Base-by-base conservation (phyloP, 1,140 invertebrate genomes). In the Himalopsyche phryganea region DNA sequence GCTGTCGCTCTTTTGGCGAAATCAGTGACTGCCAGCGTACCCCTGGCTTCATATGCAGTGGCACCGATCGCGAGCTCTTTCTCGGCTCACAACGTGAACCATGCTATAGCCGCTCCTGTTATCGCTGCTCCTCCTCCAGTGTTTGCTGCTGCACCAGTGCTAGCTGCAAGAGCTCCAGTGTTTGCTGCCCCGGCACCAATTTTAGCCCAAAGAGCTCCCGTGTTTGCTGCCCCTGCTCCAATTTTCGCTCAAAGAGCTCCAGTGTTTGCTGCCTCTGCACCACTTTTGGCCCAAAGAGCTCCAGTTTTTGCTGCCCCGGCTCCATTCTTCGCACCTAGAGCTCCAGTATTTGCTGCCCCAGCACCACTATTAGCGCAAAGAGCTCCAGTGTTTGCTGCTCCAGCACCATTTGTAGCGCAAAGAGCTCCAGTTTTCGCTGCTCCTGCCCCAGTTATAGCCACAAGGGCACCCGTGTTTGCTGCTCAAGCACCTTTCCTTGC, bases 41-140 rank as follows among this genome's bases (percentile, higher is more conserved):
- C 66, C 49, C 73, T 66, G 17, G 62, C 67, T 5, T 50, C 57
- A 17, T 64, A 57, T 35, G 63, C 66, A 19, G 66, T 73, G 17
- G 67, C 77, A 6, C 82, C 82, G 19, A 81, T 81, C 49, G 81
- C 80, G 14, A 76, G 70, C 44, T 81, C 78, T 50, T 84, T 79
- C 67, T 82, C 81, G 50, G 78, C 81, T 0, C 81, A 83, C 57
- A 73, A 75, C 40, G 68, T 83, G 38, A 81, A 82, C 66, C 82
- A 84, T 50, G 80, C 81, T 6, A 66, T 80, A n/a, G 80, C 80
- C 20, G 72, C 74, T 14, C 80, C 80, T 5, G 69, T 76, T 7
- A 11, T 57, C 1, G 62, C 58, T 14, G 58, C 48, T 36, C 58
- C 62, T 14, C 62, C 62, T 17, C 15, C 60, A 3, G 13, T 64